Base-by-base conservation (phyloP, 2,888 invertebrate species). In the Graphium colonna region DNA sequence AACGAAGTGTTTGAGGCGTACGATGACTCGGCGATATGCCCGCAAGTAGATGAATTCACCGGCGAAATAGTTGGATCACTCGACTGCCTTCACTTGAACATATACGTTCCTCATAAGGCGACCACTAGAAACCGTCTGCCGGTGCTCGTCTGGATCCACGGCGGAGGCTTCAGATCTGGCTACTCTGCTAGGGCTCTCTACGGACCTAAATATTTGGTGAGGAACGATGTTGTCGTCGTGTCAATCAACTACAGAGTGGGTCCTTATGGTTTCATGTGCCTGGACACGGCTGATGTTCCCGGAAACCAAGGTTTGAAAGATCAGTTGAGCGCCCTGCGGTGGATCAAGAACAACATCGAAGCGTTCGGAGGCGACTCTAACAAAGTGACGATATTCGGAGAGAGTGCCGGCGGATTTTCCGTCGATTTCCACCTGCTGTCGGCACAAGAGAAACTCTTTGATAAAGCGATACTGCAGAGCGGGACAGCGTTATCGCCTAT, bases 271-370 rank as follows among this genome's bases (percentile, higher is more conserved):
- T 83, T 82, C 48, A 76, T 82, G 73, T 79, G 79, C 50, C 60
- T 81, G 0, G 69, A 75, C 21, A 72, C 60, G 1, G 65, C 73
- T 0, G 64, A 70, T 12, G 60, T 80, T 9, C 73, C 79, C 0
- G 82, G 81, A 0, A 82, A 82, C 51, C 79, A 80, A 57, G 82
- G 80, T 0, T 50, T 83, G 0, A 82, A 80, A 56, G 82, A 82
- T 55, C 82, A 81, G 59, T 45, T 65, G 3, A 51, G 66, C 36
- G 82, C 80, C 1, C 58, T 82, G 8, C 65, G 69, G 51, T 83
- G 82, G 82, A 59, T 82, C 1, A 79, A 74, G 42, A 58, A 71
- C 0, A 76, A 82, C 18, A 81, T 82, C 39, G 72, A 62, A 43
- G 61, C 73, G 1, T 83, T 83, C 57, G 79, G 81, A 7, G 83